A percentile compares a stretch with the other conserved stretches of the same genome.
Evolutionary conservation across 1,140 invertebrate species (phyloP).

Genomic region (Drosophila kurseongensis): DNA sequence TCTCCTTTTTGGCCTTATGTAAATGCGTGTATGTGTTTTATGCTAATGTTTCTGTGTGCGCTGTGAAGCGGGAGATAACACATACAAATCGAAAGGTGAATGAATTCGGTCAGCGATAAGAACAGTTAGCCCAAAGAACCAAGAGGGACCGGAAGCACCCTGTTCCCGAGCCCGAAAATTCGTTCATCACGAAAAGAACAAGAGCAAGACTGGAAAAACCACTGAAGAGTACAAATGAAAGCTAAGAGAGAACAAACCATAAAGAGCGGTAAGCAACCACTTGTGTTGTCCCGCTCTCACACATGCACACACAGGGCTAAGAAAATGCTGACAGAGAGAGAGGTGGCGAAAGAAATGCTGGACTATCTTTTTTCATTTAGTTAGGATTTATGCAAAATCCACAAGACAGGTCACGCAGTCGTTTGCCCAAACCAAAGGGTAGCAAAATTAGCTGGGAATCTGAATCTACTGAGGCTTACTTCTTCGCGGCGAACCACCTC

Average conservation of each 20-base stretch:
- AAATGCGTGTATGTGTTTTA: conserved; percentile 48
- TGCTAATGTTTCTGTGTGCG: conserved; percentile 52
- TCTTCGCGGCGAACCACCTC: conserved; percentile 97
- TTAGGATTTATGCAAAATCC: conserved; percentile 54
- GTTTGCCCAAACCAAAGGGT: conserved; percentile 38
- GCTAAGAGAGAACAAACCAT: conserved; percentile 31
- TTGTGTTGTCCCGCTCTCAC: conserved; percentile 46
- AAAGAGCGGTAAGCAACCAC: conserved; percentile 20
- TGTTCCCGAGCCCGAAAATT: conserved; percentile 51
- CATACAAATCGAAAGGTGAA: conserved; percentile 63
- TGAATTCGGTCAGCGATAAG: conserved; percentile 66
- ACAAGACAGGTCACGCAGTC: conserved; percentile 47
- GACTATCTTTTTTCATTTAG: conserved; percentile 41
- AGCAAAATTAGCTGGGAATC: conserved; percentile 33
- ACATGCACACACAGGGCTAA: conserved; percentile 16
- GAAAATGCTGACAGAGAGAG: conserved; percentile 15
- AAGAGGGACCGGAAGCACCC: conserved; percentile 29
- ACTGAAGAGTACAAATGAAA: conserved; percentile 46
- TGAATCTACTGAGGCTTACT: conserved; percentile 88
- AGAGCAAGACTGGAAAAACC: conserved; percentile 51
- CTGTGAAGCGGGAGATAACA: conserved; percentile 50
- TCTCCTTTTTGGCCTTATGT: conserved; percentile 60
- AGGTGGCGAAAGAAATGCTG: conserved; percentile 52
- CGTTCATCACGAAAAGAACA: conserved; percentile 62
- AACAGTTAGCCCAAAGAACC: conserved; percentile 50